A percentile compares a stretch with the other conserved stretches of the same genome.
These are phyloP conservation scores for Reticulitermes lucifugus DNA, from an alignment of 2,888 invertebrate species.

Conservation along the genomic window DNA sequence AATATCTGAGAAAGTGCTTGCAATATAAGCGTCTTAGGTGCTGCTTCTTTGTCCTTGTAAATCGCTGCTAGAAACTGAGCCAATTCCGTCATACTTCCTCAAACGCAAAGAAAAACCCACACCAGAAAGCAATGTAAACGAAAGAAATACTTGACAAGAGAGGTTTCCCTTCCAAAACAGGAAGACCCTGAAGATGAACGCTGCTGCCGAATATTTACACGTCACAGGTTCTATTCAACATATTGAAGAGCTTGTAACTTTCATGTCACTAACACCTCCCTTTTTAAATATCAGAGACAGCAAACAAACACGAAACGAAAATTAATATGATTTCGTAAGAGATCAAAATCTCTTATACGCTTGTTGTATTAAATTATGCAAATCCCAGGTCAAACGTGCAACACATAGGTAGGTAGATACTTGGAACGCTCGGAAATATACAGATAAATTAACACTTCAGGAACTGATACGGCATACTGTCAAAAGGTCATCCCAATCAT, in stretches of 20 bases:
- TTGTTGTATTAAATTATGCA: conserved; percentile 16
- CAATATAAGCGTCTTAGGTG: no score
- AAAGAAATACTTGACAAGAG: no score
- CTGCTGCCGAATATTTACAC: not conserved
- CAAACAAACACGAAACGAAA: not conserved
- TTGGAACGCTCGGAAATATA: conserved; percentile 19
- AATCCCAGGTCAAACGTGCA: conserved; percentile 21
- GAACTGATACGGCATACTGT: conserved; percentile 14
- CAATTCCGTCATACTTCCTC: no score
- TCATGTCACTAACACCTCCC: no score
- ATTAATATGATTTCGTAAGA: conserved; percentile 18
- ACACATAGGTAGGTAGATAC: not conserved
- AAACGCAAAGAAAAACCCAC: no score
- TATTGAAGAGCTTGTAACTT: no score
- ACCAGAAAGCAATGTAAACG: no score
- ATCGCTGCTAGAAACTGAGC: no score
- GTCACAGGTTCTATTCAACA: no score
- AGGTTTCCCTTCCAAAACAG: not conserved
- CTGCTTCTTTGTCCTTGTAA: no score
- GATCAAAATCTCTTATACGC: not conserved
- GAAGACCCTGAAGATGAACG: not conserved
- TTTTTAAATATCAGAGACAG: no score
- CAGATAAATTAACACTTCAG: conserved; percentile 29
- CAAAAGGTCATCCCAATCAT: conserved; percentile 31
- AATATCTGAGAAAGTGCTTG: no score